Evolutionary conservation across 2,888 invertebrate genomes (phyloP), one percentile per base, ranked within the genome.

Genomic region (Nemotelus pantherinus): DNA sequence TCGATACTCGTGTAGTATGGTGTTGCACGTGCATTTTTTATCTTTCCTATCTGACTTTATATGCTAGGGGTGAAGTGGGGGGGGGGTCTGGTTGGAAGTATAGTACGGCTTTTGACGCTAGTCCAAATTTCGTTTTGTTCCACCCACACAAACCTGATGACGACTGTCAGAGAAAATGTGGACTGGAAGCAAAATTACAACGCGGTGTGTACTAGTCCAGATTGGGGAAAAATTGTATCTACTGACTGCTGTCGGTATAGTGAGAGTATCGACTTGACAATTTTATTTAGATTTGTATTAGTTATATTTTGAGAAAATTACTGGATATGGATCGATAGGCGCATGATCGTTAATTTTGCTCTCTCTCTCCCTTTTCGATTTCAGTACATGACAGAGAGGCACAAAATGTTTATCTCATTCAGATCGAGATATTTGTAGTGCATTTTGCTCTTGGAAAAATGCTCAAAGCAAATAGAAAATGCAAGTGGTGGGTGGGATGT

Each of bases 321-420:
- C 70, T 71, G 75, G 77, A 77, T 77, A 64, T 60, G 77, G 79
- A 77, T 79, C 79, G 79, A 79, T 79, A 79, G 77, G 79, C 79
- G 79, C 79, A 79, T 79, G 79, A 71, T 48, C 74, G 45, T 7
- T 53, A 41, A 25, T 25, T 25, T 25, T 25, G 25, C 25, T 25
- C 25, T 25, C 25, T 25, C 25, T 25, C 25, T 25, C 25, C 25
- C 25, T 25, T 3, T 55, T 43, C n/a, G 43, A 71, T 71, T 55
- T 67, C 63, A 50, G 63, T 75, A 45, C 9, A 65, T 41, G n/a
- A 58, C 58, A 58, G 10, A 10, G n/a, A 25, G 25, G 9, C 4
- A 58, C n/a, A 25, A 58, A 58, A 5, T 58, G 58, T n/a, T n/a
- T 58, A n/a, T 43, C n/a, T 44, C 41, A 64, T n/a, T 64, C n/a